These are phyloP conservation scores for Aleadryas rufinucha DNA, from an alignment of 2,113 vertebrate species.

Conservation along the genomic window DNA sequence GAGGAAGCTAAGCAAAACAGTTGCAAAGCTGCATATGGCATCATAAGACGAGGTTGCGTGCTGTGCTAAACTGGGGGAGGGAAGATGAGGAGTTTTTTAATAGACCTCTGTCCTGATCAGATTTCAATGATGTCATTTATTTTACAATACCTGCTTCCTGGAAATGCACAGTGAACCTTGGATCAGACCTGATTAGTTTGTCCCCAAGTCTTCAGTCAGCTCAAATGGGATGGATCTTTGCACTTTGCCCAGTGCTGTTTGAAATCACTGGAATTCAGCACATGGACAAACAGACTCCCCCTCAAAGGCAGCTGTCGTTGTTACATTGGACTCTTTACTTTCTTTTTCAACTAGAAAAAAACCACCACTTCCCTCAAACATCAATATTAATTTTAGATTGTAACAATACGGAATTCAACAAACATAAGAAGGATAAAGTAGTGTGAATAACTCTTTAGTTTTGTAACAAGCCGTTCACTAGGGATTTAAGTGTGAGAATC, in stretches of 20 bases:
- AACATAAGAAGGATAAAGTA: neutral
- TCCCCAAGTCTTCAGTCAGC: neutral
- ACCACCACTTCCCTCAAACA: neutral
- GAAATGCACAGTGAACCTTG: slow-evolving; percentile 6
- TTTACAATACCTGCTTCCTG: neutral
- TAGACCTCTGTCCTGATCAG: neutral
- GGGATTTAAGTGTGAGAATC: neutral
- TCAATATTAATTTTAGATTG: neutral
- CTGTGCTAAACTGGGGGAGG: neutral
- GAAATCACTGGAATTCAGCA: neutral
- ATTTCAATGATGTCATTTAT: neutral
- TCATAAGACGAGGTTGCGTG: neutral
- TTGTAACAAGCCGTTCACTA: neutral
- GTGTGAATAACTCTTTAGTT: neutral
- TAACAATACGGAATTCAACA: neutral
- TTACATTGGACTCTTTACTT: neutral
- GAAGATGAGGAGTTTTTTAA: neutral
- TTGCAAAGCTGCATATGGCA: neutral
- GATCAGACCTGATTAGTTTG: neutral
- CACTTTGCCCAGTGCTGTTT: slow-evolving; percentile 11
- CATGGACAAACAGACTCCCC: neutral
- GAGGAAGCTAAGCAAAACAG: neutral
- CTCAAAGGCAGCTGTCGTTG: fast-evolving
- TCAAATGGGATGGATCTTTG: slow-evolving; percentile 7
- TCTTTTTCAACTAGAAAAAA: neutral